Percentiles rank a stretch among this genome's conserved stretches.
phyloP scores from a whole-genome alignment of 2,888 invertebrate species.

The Hirtodrosophila alboralis region DNA sequence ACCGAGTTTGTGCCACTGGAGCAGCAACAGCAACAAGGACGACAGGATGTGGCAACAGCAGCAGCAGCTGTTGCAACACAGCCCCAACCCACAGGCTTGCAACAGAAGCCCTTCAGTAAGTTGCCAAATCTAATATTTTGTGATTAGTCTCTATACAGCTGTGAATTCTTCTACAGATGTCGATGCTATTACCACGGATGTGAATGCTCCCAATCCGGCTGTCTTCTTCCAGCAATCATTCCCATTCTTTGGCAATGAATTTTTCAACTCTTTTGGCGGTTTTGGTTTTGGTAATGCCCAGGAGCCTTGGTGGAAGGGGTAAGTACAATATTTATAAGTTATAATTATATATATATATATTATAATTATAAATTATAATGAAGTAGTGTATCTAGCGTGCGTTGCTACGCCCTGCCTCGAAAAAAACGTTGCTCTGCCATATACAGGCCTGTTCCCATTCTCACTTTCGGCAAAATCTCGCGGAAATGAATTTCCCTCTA shows the following conservation, averaged over 20 bases:
- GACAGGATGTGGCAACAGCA: slow-evolving; percentile 42
- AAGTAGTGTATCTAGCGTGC: too few relatives aligned
- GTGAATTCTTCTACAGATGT: slow-evolving; percentile 62
- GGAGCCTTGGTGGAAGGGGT: slow-evolving; percentile 84
- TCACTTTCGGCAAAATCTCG: too few relatives aligned
- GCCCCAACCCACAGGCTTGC: slow-evolving; percentile 21
- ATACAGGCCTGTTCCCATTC: too few relatives aligned
- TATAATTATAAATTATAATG: too few relatives aligned
- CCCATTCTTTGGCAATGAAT: slow-evolving; percentile 82
- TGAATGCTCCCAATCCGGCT: slow-evolving; percentile 72
- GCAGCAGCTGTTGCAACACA: slow-evolving; percentile 16
- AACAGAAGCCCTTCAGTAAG: slow-evolving; percentile 80
- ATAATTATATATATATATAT: too few relatives aligned
- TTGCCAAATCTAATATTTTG: background rate
- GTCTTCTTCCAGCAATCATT: slow-evolving; percentile 81
- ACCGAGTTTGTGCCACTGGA: slow-evolving; percentile 80
- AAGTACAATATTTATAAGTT: slow-evolving; percentile 60
- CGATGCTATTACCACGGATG: slow-evolving; percentile 79
- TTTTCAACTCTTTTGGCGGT: slow-evolving; percentile 82
- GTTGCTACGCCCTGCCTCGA: too few relatives aligned
- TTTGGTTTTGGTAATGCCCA: slow-evolving; percentile 80
- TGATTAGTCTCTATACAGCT: background rate
- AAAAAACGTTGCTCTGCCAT: too few relatives aligned
- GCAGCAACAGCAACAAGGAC: slow-evolving; percentile 60
- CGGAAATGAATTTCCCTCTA: too few relatives aligned